A percentile compares a stretch with the other conserved stretches of the same genome.
These are phyloP conservation scores for Lasioglossum vierecki DNA, from an alignment of 2,888 invertebrate genomes.

Conservation along the genomic window DNA sequence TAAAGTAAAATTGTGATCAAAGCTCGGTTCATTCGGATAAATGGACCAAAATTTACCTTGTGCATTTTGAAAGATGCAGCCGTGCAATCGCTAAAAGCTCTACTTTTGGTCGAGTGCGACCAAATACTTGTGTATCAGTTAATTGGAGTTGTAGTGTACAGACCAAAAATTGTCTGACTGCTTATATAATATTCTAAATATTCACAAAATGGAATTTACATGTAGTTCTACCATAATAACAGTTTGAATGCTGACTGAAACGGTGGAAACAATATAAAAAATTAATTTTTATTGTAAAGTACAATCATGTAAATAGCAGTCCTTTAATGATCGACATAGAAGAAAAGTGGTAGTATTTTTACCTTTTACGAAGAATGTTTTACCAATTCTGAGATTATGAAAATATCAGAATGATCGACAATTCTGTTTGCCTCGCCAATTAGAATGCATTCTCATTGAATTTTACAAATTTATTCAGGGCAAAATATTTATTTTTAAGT, in stretches of 20 bases:
- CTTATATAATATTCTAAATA: slow-evolving; percentile 19
- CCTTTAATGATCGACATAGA: too few species aligned
- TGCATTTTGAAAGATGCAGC: neutral
- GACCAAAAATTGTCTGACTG: slow-evolving; percentile 33
- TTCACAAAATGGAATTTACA: neutral
- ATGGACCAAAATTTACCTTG: neutral
- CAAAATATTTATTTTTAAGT: too few species aligned
- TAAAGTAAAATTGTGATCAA: slow-evolving; percentile 3
- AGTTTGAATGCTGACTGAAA: neutral
- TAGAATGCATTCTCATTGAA: too few species aligned
- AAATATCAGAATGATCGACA: too few species aligned
- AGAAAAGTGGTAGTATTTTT: too few species aligned
- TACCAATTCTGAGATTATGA: too few species aligned
- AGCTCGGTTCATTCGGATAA: neutral
- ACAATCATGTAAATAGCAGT: too few species aligned
- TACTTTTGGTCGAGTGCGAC: slow-evolving; percentile 33
- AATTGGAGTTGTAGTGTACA: slow-evolving; percentile 38
- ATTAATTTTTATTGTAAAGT: too few species aligned
- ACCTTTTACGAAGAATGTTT: too few species aligned
- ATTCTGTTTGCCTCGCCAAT: too few species aligned
- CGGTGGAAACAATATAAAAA: too few species aligned
- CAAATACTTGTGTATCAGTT: slow-evolving; percentile 20
- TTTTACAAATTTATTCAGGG: too few species aligned
- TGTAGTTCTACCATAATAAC: neutral
- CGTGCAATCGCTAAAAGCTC: slow-evolving; percentile 33